A percentile compares a stretch with the other conserved stretches of the same genome.
Evolutionary conservation across 2,888 invertebrate species (phyloP).

Genomic region (Muschampia plurimacula): DNA sequence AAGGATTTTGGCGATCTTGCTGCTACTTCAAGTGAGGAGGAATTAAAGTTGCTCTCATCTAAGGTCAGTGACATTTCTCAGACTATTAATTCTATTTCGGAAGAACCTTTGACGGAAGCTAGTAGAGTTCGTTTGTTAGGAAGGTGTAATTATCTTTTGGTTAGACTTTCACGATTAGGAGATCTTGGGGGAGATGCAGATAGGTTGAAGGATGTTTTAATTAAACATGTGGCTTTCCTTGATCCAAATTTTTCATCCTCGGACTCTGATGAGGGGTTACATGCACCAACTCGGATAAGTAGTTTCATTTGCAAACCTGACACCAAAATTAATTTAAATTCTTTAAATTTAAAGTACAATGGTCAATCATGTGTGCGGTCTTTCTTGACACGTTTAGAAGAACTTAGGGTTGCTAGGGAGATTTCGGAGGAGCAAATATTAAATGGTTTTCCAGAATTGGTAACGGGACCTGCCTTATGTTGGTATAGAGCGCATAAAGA

Average conservation of each 20-base stretch:
- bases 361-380: conserved; percentile 1
- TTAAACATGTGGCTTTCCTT: not conserved
- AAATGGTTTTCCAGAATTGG: not conserved
- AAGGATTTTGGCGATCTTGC: not conserved
- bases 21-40: not conserved
- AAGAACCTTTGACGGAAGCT: not conserved
- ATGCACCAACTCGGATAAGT: not conserved
- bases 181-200: not conserved
- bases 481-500: conserved; percentile 3
- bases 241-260: not conserved
- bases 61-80: not conserved
- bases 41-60: not conserved
- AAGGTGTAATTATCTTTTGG: not conserved
- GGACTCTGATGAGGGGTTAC: not conserved
- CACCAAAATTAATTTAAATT: not conserved
- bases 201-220: not conserved
- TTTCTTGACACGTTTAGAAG: not conserved
- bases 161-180: not conserved
- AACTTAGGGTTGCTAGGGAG: not conserved
- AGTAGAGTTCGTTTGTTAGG: not conserved
- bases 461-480: not conserved
- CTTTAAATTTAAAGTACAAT: not conserved
- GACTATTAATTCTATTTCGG: not conserved
- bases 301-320: conserved; percentile 1
- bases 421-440: not conserved